Base-by-base conservation (phyloP, 2,888 invertebrate genomes). In the Oxyteleia sp. region DNA sequence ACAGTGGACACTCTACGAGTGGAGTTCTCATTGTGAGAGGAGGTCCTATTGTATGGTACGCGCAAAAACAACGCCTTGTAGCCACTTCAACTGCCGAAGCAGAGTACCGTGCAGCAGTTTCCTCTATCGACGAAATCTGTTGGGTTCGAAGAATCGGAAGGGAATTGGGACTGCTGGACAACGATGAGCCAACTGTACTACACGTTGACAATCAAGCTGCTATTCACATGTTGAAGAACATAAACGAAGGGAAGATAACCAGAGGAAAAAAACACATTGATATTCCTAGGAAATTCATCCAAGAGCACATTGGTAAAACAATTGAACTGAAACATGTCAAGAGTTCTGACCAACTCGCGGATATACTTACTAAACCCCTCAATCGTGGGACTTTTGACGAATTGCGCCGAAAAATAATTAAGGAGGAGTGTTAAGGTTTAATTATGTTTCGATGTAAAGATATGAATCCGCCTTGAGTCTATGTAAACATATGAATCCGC, bases 71-170 rank as follows among this genome's bases (percentile, higher is more conserved):
- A 32, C 32, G 32, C 10, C 32, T 32, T 32, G 32, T 32, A 32
- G 32, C 4, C 5, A 3, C 4, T 1, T 32, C 32, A 8, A 32
- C 4, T 1, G 32, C 32, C 1, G 32, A 32, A 32, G 32, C 8
- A 4, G 32, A 32, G 8, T 32, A 32, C 32, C 8, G 32, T 8
- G 32, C 32, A 1, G 32, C 32, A 1, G 32, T 32, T 7, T 32
- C 32, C 1, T 32, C 84, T 2, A 90, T 89, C 47, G 87, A 90
- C 63, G 91, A 90, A n/a, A 82, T 90, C 10, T 88, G 89, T 57
- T 90, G 90, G 89, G 86, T 89, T 10, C 71, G 86, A 47, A 68
- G 89, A 18, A 41, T 89, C n/a, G 86, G 78, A 51, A 75, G 16
- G 2, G 88, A 90, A 85, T 51, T 90, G 3, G 51, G 74, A 51